Percentiles rank a stretch among this genome's conserved stretches.
Conservation (phyloP, 2,113 vertebrate genomes). For the Micronycteris hirsuta region DNA sequence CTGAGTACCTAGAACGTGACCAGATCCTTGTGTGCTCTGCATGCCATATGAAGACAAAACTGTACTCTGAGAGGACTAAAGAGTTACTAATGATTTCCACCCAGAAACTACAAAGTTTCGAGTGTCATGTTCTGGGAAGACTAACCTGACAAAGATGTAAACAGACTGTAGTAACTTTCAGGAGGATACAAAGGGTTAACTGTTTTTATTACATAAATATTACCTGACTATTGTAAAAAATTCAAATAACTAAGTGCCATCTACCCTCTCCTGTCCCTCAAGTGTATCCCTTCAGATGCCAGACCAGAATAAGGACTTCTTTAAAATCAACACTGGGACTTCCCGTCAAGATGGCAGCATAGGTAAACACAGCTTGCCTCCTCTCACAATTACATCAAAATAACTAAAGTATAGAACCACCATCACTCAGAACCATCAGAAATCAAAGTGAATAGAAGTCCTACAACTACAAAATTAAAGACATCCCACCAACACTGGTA, state of each 20-base stretch:
- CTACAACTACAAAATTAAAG: too few species aligned
- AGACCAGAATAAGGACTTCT: not conserved
- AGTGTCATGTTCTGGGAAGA: not conserved
- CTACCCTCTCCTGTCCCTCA: not conserved
- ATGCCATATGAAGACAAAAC: not conserved
- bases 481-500: too few species aligned
- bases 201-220: constrained; percentile 19
- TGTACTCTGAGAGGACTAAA: not conserved
- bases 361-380: too few species aligned
- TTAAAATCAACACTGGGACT: not conserved
- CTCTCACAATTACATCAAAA: too few species aligned
- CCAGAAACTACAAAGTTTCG: not conserved
- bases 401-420: too few species aligned
- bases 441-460: too few species aligned
- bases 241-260: not conserved
- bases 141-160: not conserved
- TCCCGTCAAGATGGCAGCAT: too few species aligned
- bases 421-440: too few species aligned
- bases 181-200: not conserved
- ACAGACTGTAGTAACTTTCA: not conserved
- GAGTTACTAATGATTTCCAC: not conserved
- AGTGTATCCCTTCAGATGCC: not conserved
- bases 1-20: not conserved
- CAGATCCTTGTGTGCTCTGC: not conserved
- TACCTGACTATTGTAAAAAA: not conserved